Evolutionary conservation across 2,888 invertebrate species (phyloP), one percentile per base, ranked within the genome.

Genomic region (Phyto melanocephala): DNA sequence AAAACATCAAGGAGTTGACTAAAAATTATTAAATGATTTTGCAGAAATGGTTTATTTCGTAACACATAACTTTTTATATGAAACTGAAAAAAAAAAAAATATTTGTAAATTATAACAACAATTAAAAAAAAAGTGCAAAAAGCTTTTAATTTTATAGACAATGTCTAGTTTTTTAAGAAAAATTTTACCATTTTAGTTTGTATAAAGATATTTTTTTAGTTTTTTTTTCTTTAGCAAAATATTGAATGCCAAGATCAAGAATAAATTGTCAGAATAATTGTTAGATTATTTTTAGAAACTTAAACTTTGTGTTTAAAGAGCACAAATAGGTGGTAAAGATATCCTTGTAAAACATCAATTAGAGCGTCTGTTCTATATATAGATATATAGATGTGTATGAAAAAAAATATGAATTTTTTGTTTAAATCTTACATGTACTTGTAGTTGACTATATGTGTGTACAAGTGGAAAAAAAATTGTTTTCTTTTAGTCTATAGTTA

Each of bases 181-280:
- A 15, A 1, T n/a, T 5, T 37, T 20, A 8, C n/a, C n/a, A 5
- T 35, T 22, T 37, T 54, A 54, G 24, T 17, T 24, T 40, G 40
- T 54, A 40, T 5, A 17, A 52, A 52, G 11, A n/a, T 37, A 17
- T 13, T 4, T 10, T n/a, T 35, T 8, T 37, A 0, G 52, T 40
- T 28, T 56, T 62, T 3, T 45, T 24, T 33, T 10, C 54, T 60
- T 45, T 56, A 60, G 40, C 35, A 50, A 7, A 58, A 65, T 63
- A 81, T 78, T 78, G 81, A 72, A 68, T 81, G 77, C 63, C 81
- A 77, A 78, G 77, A 78, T 78, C 77, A 81, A 54, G 63, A 10
- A 70, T 28, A 22, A 11, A 33, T 22, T 24, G 24, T 45, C 11
- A 28, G 28, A 2, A 54, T n/a, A n/a, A n/a, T n/a, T n/a, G n/a